Evolutionary conservation across 2,888 invertebrate genomes (phyloP), one percentile per base, ranked within the genome.

Genomic region (Tachina grossa): DNA sequence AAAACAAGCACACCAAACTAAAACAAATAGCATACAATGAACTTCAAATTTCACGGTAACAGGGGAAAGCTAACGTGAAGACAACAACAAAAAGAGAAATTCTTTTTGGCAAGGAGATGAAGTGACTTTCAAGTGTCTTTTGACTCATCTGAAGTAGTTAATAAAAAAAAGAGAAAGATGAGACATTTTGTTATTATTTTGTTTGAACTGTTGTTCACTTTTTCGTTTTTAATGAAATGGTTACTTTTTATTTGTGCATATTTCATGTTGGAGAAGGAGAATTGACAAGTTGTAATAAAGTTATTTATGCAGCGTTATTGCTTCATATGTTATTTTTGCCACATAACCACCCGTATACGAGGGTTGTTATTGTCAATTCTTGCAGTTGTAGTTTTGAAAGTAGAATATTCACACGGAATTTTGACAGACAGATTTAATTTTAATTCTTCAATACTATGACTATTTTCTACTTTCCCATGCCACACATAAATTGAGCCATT

Each of bases 81-180:
- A 61, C 22, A 41, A 16, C 6, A 47, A 53, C 31, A 10, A 6
- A 19, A 39, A 55, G 19, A 43, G 74, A 69, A 31, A 31, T 31
- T 31, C 31, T 61, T 57, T 47, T 16, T 71, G 11, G 1, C 13
- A 16, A 53, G 53, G 43, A 65, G 41, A 72, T 79, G 45, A 83
- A 83, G 81, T 86, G 84, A 87, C 87, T 86, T 86, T 87, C 84
- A 87, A 86, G 83, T 83, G 87, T 83, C 87, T 83, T 84, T 81
- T 69, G 43, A 74, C 66, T 75, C 77, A 77, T 47, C 75, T 83
- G 59, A 79, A 82, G 78, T 79, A 55, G 63, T 82, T 75, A 9
- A 45, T 63, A 41, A 47, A 31, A 41, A 47, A 14, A 16, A 22
- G 31, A 5, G 16, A 66, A 57, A 71, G n/a, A 79, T 79, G 71